Conservation (phyloP, 1,140 invertebrate genomes). For the Oreohelix idahoensis region DNA sequence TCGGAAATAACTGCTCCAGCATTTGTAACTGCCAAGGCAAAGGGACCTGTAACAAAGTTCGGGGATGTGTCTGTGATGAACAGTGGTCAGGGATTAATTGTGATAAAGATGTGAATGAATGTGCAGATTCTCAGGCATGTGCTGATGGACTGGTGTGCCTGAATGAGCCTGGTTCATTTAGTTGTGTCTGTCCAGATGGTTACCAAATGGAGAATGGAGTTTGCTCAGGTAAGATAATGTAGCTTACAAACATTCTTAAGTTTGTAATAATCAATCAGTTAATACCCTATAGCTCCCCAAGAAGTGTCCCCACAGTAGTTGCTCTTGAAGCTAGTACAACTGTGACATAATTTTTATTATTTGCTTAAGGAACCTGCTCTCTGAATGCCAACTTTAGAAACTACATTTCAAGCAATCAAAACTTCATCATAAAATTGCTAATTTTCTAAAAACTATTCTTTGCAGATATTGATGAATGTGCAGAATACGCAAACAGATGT, state of each 20-base stretch:
- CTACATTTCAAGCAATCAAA: too few relatives aligned
- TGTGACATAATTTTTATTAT: too few relatives aligned
- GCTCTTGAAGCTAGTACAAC: too few relatives aligned
- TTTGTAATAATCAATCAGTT: too few relatives aligned
- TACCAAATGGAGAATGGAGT: slow-evolving; percentile 21
- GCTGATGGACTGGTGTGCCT: not conserved
- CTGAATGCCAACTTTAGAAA: too few relatives aligned
- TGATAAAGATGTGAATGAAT: slow-evolving; percentile 41
- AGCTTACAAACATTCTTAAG: too few relatives aligned
- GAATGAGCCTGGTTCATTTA: slow-evolving; percentile 38
- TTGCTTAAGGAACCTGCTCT: too few relatives aligned
- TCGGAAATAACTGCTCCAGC: slow-evolving; percentile 27
- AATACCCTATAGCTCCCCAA: too few relatives aligned
- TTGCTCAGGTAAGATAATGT: slow-evolving; percentile 29
- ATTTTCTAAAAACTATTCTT: too few relatives aligned
- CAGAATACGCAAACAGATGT: not conserved
- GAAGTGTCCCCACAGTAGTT: too few relatives aligned
- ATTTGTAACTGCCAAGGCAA: slow-evolving; percentile 38
- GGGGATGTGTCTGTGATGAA: slow-evolving; percentile 39
- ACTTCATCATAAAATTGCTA: too few relatives aligned
- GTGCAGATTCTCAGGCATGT: slow-evolving; percentile 19
- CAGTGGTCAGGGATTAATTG: slow-evolving; percentile 40
- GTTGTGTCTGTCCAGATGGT: slow-evolving; percentile 37
- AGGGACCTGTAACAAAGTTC: slow-evolving; percentile 34
- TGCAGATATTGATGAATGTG: slow-evolving; percentile 28